Evolutionary conservation across 2,888 invertebrate species (phyloP).

Genomic region (Artemia sp.): DNA sequence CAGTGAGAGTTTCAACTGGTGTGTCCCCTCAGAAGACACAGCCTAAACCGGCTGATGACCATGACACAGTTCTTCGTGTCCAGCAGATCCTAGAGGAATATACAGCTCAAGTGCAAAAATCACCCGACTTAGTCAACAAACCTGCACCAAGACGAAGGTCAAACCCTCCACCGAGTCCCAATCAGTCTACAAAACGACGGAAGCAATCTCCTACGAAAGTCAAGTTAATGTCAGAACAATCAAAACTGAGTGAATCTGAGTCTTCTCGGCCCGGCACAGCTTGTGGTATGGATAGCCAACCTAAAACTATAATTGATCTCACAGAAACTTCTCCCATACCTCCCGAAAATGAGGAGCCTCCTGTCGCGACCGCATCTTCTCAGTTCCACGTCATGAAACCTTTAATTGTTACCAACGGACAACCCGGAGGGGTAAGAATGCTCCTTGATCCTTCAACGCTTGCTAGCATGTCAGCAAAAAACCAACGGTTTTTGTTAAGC

Average conservation of each 20-base stretch:
- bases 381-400: conserved; percentile 7
- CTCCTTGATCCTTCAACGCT: conserved; percentile 4
- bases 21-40: conserved; percentile 43
- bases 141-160: conserved; percentile 57
- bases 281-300: conserved; percentile 9
- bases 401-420: background rate
- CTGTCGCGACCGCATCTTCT: background rate
- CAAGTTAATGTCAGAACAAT: conserved; percentile 36
- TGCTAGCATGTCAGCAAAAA: background rate
- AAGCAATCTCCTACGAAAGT: conserved; percentile 43
- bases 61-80: conserved; percentile 59
- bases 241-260: conserved; percentile 33
- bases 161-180: conserved; percentile 52
- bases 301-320: background rate
- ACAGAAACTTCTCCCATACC: conserved; percentile 6
- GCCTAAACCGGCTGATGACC: conserved; percentile 61
- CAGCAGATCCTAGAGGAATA: conserved; percentile 61
- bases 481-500: background rate
- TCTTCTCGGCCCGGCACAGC: conserved; percentile 10
- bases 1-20: conserved; percentile 41
- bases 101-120: conserved; percentile 58
- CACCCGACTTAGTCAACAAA: conserved; percentile 59
- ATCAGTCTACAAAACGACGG: conserved; percentile 49
- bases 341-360: background rate
- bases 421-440: background rate